Percentiles rank a stretch among this genome's conserved stretches.
phyloP scores from a whole-genome alignment of 2,888 invertebrate species.

The Sesia bembeciformis region DNA sequence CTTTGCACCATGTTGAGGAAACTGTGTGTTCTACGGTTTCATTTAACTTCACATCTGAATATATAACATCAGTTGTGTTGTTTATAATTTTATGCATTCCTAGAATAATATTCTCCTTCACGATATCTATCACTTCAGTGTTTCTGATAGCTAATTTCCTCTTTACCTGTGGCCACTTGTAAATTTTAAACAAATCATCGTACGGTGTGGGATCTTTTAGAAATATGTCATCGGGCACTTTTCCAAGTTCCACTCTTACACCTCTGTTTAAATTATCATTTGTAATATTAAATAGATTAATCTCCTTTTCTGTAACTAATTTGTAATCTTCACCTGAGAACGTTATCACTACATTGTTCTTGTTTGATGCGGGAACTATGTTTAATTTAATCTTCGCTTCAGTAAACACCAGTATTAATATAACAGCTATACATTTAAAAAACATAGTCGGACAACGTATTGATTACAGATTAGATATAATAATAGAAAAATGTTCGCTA shows the following conservation, averaged over 20 bases:
- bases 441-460: no score
- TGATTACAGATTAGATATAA: no score
- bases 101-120: background rate
- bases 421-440: no score
- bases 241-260: background rate
- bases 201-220: background rate
- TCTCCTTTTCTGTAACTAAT: background rate
- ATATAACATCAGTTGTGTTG: background rate
- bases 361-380: background rate
- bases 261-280: background rate
- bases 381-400: no score
- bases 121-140: background rate
- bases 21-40: background rate
- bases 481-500: no score
- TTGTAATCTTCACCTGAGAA: background rate
- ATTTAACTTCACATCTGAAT: background rate
- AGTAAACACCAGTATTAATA: no score
- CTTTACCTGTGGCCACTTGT: background rate
- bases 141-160: background rate
- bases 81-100: background rate
- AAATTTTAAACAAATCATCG: background rate
- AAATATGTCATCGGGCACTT: background rate
- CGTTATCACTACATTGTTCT: background rate
- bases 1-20: background rate
- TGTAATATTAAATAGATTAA: background rate